Conservation (phyloP, 2,888 invertebrate genomes). For the Halictus ligatus region DNA sequence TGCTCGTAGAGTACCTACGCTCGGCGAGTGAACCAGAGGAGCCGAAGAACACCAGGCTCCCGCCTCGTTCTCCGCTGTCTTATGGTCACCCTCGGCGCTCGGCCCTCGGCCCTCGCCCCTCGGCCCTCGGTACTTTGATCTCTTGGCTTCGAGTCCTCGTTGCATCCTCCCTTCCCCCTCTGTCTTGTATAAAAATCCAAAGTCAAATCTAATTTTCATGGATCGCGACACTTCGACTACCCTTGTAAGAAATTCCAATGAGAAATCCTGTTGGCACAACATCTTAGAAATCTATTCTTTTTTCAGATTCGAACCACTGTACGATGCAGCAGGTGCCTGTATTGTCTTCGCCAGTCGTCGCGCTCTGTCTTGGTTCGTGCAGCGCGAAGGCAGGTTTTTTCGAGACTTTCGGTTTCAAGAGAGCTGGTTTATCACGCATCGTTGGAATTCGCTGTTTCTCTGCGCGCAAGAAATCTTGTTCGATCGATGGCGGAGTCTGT, state of each 20-base stretch:
- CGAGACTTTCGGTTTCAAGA: not conserved
- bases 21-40: not conserved
- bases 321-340: not conserved
- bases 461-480: not conserved
- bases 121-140: constrained; percentile 11
- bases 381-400: not conserved
- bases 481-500: not conserved
- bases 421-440: not conserved
- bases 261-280: not conserved
- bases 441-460: not conserved
- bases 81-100: constrained; percentile 26
- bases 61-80: constrained; percentile 44
- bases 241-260: too few species aligned
- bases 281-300: not conserved
- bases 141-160: constrained; percentile 27
- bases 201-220: too few species aligned
- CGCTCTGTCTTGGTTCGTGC: not conserved
- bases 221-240: too few species aligned
- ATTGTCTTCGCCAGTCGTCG: not conserved
- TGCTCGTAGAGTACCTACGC: constrained; percentile 39
- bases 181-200: too few species aligned
- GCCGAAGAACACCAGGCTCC: constrained; percentile 29
- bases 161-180: not conserved
- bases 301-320: not conserved
- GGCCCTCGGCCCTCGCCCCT: not conserved